phyloP scores from a whole-genome alignment of 2,888 invertebrate species.

The Ophion ventricosus region DNA sequence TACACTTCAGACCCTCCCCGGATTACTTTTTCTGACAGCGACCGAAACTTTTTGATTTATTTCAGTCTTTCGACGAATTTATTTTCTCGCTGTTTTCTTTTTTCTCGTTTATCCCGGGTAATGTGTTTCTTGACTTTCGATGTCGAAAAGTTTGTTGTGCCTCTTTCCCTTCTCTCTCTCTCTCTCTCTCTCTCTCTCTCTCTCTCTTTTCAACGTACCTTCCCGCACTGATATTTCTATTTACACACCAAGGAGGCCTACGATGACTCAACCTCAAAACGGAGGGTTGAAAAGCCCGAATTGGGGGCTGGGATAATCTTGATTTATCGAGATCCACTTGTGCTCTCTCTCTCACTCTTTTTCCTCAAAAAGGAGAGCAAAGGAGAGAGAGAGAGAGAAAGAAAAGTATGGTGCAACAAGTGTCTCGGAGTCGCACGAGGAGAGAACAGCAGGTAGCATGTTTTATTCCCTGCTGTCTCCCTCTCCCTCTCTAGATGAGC shows the following conservation, averaged over 20 bases:
- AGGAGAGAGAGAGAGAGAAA: conserved; percentile 2
- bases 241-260: background rate
- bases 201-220: conserved; percentile 36
- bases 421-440: conserved; percentile 57
- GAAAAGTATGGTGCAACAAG: conserved; percentile 65
- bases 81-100: conserved; percentile 16
- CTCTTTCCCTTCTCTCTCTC: conserved; percentile 30
- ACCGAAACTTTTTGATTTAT: conserved; percentile 53
- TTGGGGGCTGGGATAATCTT: conserved; percentile 62
- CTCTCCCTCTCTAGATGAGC: background rate
- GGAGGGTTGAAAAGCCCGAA: conserved; percentile 48
- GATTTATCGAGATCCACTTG: conserved; percentile 63
- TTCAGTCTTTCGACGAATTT: background rate
- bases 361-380: too few species aligned
- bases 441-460: conserved; percentile 66
- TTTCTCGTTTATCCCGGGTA: background rate
- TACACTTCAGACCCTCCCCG: conserved; percentile 1
- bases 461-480: conserved; percentile 34
- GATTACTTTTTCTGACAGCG: conserved; percentile 24
- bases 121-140: conserved; percentile 24
- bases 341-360: background rate
- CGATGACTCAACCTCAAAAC: conserved; percentile 21
- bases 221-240: conserved; percentile 8
- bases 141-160: conserved; percentile 1
- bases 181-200: too few species aligned